A percentile compares a stretch with the other conserved stretches of the same genome.
phyloP scores from a whole-genome alignment of 2,113 vertebrate genomes.

The Zosterops lateralis region DNA sequence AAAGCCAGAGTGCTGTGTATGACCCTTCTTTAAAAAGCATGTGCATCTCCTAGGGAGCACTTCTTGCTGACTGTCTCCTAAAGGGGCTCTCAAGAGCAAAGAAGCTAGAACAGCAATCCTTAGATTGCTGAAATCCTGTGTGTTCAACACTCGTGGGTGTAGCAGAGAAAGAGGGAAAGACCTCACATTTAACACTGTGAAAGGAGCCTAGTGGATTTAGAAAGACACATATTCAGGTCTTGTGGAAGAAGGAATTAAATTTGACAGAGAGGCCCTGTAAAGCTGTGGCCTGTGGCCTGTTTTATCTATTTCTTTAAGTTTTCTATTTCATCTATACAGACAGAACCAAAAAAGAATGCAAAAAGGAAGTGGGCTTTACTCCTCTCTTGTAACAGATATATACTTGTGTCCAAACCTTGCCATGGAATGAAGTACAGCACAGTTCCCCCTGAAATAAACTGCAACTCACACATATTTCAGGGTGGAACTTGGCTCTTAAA shows the following conservation, averaged over 20 bases:
- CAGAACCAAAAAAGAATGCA: background rate
- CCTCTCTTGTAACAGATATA: background rate
- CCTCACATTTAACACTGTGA: fast-evolving
- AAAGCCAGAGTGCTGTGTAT: background rate
- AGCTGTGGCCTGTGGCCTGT: background rate
- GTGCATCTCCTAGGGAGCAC: background rate
- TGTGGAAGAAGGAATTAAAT: background rate
- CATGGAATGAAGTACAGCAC: background rate
- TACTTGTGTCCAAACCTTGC: background rate
- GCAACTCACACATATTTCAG: background rate
- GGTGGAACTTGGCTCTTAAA: conserved; percentile 47
- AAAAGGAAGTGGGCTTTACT: background rate
- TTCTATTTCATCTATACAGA: background rate
- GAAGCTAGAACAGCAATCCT: background rate
- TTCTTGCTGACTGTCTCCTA: background rate
- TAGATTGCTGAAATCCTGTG: background rate
- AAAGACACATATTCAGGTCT: background rate
- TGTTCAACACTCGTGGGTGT: background rate
- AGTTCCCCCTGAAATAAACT: conserved; percentile 4
- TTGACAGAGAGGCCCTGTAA: background rate
- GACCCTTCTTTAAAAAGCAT: background rate
- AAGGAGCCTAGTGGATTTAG: background rate
- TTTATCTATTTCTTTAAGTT: background rate
- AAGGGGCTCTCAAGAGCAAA: background rate
- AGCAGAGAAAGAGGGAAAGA: background rate